Evolutionary conservation across 2,113 vertebrate genomes (phyloP).

Genomic region (Urocolius indicus): DNA sequence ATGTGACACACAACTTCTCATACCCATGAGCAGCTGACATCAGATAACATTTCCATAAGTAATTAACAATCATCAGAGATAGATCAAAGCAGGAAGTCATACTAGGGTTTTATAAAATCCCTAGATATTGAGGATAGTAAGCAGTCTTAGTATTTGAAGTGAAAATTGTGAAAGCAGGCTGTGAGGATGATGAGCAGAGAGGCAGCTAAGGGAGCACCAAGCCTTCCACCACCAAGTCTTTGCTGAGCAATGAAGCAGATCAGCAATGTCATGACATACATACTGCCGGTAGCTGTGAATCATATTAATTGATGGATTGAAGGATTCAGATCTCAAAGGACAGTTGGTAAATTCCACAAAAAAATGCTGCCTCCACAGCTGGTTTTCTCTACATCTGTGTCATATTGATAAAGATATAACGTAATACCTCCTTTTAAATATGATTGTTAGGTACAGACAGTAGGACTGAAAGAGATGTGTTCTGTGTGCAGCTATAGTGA

Average conservation of each 20-base stretch:
- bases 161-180: background rate
- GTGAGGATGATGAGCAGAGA: background rate
- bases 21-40: background rate
- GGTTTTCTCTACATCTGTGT: background rate
- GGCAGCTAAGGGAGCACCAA: background rate
- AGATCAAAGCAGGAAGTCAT: background rate
- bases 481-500: background rate
- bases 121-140: background rate
- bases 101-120: background rate
- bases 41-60: background rate
- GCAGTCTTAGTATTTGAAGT: background rate
- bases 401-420: background rate
- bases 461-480: background rate
- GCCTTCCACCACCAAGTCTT: background rate
- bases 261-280: background rate
- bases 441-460: background rate
- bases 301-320: background rate
- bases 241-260: background rate
- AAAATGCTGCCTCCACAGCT: background rate
- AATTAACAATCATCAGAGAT: background rate
- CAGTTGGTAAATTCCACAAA: background rate
- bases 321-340: background rate
- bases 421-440: background rate
- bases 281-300: background rate
- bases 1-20: accelerated